Evolutionary conservation across 2,113 vertebrate genomes (phyloP).

Genomic region (Hassar affinis): DNA sequence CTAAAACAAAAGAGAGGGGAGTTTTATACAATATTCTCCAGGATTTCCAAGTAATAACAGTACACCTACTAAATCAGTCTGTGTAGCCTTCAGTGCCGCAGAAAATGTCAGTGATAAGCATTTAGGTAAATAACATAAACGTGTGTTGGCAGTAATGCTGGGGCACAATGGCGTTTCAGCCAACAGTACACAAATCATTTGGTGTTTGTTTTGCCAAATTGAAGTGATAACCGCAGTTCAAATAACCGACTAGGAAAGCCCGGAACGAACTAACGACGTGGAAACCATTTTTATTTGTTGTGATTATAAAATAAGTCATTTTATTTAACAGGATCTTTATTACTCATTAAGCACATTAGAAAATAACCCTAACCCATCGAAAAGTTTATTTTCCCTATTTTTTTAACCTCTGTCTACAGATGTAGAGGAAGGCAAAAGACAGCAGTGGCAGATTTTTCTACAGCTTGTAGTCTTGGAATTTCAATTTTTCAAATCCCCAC

Average conservation of each 20-base stretch:
- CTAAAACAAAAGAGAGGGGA: not conserved
- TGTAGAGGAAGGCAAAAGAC: not conserved
- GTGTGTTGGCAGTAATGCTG: not conserved
- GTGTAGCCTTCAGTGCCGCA: not conserved
- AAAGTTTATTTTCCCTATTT: not conserved
- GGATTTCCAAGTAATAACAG: constrained; percentile 4
- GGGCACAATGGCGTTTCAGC: not conserved
- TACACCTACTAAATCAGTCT: constrained; percentile 3
- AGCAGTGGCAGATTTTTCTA: not conserved
- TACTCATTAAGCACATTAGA: not conserved
- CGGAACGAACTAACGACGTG: not conserved
- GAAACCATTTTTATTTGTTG: not conserved
- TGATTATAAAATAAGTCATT: not conserved
- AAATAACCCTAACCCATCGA: not conserved
- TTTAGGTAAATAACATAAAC: not conserved
- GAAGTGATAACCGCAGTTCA: not conserved
- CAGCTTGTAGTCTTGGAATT: not conserved
- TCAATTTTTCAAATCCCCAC: not conserved
- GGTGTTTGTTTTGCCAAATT: not conserved
- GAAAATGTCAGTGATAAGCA: not conserved
- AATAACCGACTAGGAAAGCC: no score
- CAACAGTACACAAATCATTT: not conserved
- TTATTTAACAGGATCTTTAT: not conserved
- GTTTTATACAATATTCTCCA: constrained; percentile 6
- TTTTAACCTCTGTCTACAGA: not conserved